Evolutionary conservation across 2,113 vertebrate genomes (phyloP).

Genomic region (Marcusenius ussheri): DNA sequence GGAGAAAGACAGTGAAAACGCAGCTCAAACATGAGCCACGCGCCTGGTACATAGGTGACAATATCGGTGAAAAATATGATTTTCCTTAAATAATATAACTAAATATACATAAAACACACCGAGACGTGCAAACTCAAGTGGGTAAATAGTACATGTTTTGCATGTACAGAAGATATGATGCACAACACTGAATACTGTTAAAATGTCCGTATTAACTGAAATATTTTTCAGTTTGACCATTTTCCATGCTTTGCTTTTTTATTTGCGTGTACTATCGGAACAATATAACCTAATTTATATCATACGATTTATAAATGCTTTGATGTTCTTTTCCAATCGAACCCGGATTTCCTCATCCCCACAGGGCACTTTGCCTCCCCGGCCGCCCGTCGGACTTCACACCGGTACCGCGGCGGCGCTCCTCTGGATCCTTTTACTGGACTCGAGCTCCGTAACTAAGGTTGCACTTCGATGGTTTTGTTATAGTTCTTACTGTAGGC

Average conservation of each 20-base stretch:
- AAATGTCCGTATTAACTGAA: background rate
- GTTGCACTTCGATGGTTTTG: background rate
- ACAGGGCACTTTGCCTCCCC: background rate
- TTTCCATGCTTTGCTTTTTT: background rate
- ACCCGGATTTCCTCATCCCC: background rate
- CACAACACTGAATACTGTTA: background rate
- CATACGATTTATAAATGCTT: background rate
- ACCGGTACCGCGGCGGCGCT: background rate
- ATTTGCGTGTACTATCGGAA: background rate
- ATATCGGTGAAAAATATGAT: background rate
- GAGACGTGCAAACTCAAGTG: background rate
- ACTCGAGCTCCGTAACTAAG: background rate
- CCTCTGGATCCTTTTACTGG: background rate
- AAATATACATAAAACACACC: background rate
- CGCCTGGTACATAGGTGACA: background rate
- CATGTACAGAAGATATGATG: background rate
- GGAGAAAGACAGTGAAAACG: conserved; percentile 7
- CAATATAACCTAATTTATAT: background rate
- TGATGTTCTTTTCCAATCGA: background rate
- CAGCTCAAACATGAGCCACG: background rate
- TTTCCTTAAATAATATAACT: background rate
- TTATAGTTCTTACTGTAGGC: background rate
- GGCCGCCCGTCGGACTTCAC: background rate
- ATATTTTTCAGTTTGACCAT: background rate
- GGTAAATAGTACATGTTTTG: background rate